Evolutionary conservation across 2,113 vertebrate genomes (phyloP), one percentile per base, ranked within the genome.

Genomic region (Oceanodroma tethys): DNA sequence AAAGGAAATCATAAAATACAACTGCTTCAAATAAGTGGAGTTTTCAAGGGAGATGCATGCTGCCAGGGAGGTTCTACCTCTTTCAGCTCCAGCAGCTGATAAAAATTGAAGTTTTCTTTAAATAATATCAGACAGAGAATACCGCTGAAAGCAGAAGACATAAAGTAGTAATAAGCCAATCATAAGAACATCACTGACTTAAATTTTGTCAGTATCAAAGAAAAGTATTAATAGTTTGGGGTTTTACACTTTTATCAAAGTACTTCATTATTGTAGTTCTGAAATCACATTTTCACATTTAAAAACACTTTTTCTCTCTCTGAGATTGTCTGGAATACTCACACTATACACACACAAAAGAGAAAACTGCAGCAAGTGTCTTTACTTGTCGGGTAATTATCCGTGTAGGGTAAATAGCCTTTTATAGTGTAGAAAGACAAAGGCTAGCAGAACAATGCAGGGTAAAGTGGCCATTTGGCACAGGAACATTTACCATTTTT

Each of bases 301-400:
- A 47, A 75, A 90, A 79, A 1, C 38, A 55, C 26, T 59, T 89
- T 68, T 22, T 63, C 3, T 84, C 22, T 71, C 21, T 55, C 73
- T 82, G 38, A 80, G n/a, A 65, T 80, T 92, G 78, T 75, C 66
- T 88, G 48, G 59, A 95, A 88, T 92, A 86, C 23, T 92, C 71
- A 93, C 48, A 81, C 50, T 50, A 34, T 10, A 40, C 8, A 30
- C 4, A 79, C 25, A 95, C 50, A 92, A 78, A 92, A 82, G 87
- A 53, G 27, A 90, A 94, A 88, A 90, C 67, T 45, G 58, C 71
- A 93, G 74, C 70, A 97, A 94, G 79, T 59, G 48, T 82, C 94
- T 95, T 96, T 82, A 82, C 43, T 93, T 88, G 84, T 82, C 58
- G 66, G 36, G 29, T 90, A 95, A 95, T 95, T 78, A 92, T 93